Base-by-base conservation (phyloP, 2,797 vertebrate genomes). In the Peromyscus attwateri region DNA sequence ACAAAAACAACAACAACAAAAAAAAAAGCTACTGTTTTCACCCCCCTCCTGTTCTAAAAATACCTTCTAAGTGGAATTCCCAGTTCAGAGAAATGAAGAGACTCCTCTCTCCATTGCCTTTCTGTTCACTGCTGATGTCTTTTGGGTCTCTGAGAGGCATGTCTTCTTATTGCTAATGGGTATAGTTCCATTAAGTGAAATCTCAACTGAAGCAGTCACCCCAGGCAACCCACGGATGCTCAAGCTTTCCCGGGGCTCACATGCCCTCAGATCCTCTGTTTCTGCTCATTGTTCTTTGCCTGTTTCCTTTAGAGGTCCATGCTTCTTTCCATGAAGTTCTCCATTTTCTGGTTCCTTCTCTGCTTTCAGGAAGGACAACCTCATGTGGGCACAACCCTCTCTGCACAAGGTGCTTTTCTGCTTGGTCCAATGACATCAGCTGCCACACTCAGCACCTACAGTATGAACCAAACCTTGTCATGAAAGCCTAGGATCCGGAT, bases 11-110 rank as follows among this genome's bases (percentile, higher is more conserved):
- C 52, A 52, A 14, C 13, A 52, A 52, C 13, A 52, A 52, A 11
- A 52, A 52, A 52, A 52, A 60, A 19, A 57, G 19, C 57, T 25
- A 37, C 29, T 13, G 3, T 57, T 87, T 70, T 87, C 21, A 66
- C 23, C 40, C 8, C 1, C 23, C 4, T 27, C 40, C 14, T 52
- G 52, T 16, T 82, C 29, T 29, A 62, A 55, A 13, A 76, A 57
- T n/a, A n/a, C 25, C 37, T 94, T 95, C 49, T 12, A 11, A 73
- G 37, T 68, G 27, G 31, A 95, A 97, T 57, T 87, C 79, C 55
- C 91, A 43, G 43, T 57, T 71, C 29, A 62, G 52, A 95, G 60
- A 87, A 91, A 68, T 81, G 3, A 81, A 25, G 25, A 49, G 6
- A 71, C 5, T 62, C 49, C 31, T 21, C 31, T 13, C 71, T n/a